These are phyloP conservation scores for Spodoptera littoralis DNA, from an alignment of 2,888 invertebrate species.

Conservation along the genomic window DNA sequence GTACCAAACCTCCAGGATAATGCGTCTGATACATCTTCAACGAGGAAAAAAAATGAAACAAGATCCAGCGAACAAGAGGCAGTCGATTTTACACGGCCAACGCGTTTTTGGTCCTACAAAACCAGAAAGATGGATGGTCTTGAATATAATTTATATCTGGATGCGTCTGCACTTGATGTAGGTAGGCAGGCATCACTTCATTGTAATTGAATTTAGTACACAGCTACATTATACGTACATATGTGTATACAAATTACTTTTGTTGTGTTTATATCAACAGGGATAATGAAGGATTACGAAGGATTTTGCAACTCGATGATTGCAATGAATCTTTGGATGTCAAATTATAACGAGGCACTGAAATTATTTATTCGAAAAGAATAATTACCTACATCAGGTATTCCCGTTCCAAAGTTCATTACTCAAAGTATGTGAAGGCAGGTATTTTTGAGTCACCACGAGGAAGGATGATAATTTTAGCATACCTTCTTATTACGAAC, in stretches of 20 bases:
- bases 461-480: background rate
- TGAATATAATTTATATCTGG: conserved; percentile 67
- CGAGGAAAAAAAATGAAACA: conserved; percentile 81
- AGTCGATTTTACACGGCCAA: conserved; percentile 80
- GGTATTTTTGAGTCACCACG: conserved; percentile 4
- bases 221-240: too few relatives aligned
- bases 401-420: too few relatives aligned
- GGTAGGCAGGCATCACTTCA: conserved; percentile 23
- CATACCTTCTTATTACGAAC: conserved; percentile 1
- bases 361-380: too few relatives aligned
- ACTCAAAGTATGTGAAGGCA: too few relatives aligned
- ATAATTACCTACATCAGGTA: too few relatives aligned
- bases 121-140: conserved; percentile 74
- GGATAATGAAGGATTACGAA: background rate
- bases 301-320: too few relatives aligned
- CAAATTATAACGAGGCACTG: too few relatives aligned
- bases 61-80: conserved; percentile 76
- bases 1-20: conserved; percentile 84
- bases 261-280: conserved; percentile 2
- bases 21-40: conserved; percentile 83
- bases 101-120: conserved; percentile 75
- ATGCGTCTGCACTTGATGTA: conserved; percentile 39
- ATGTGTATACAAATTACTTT: conserved; percentile 8
- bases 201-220: conserved; percentile 37
- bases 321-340: too few relatives aligned